Conservation (phyloP, 2,888 invertebrate genomes). For the Choristoneura rosaceana region DNA sequence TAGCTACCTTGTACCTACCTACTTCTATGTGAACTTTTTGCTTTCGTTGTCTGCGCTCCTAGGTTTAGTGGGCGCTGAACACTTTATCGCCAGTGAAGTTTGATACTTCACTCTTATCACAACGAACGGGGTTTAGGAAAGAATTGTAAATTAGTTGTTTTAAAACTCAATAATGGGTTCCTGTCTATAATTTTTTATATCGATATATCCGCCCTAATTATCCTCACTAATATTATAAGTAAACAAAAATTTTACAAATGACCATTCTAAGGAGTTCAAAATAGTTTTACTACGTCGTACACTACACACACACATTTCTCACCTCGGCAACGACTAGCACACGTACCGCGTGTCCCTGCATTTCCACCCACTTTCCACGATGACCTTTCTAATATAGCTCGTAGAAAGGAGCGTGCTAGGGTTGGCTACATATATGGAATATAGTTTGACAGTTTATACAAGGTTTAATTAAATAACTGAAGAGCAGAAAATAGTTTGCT, state of each 20-base stretch:
- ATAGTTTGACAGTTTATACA: too few species aligned
- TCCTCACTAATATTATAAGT: too few species aligned
- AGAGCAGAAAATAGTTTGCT: too few species aligned
- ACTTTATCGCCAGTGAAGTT: slow-evolving; percentile 54
- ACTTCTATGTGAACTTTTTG: neutral
- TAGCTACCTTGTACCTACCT: too few species aligned
- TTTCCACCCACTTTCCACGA: slow-evolving; percentile 1
- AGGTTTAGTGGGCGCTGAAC: slow-evolving; percentile 42
- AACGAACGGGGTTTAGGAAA: slow-evolving; percentile 11
- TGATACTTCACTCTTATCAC: slow-evolving; percentile 49
- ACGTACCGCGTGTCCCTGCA: neutral
- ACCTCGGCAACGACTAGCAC: neutral
- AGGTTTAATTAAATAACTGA: too few species aligned
- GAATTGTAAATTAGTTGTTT: neutral
- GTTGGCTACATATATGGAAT: neutral
- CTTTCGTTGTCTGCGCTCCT: neutral
- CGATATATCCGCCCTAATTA: too few species aligned
- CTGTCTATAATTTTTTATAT: too few species aligned
- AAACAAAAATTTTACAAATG: too few species aligned
- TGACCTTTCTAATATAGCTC: neutral
- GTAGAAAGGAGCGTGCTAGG: neutral
- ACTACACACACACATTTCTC: neutral
- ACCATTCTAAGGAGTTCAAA: too few species aligned
- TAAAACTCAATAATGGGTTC: too few species aligned
- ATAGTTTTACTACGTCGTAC: neutral